These are phyloP conservation scores for Limosa lapponica DNA, from an alignment of 2,797 vertebrate genomes.

Conservation along the genomic window DNA sequence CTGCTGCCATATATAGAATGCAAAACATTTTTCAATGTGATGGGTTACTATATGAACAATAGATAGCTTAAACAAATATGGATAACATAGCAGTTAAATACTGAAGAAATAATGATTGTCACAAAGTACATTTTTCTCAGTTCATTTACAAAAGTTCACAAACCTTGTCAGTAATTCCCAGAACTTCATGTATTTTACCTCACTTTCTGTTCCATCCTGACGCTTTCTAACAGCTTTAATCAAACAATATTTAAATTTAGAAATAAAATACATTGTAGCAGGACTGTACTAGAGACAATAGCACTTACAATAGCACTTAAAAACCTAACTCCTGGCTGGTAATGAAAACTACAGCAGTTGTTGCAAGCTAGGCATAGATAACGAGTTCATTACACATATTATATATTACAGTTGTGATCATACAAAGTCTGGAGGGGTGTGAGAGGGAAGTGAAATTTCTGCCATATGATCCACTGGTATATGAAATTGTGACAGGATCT, in stretches of 20 bases:
- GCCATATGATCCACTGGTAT: background rate
- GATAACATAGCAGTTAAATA: background rate
- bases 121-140: background rate
- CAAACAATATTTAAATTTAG: background rate
- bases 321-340: background rate
- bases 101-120: background rate
- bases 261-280: background rate
- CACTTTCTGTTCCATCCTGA: background rate
- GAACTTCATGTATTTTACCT: background rate
- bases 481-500: constrained; percentile 55
- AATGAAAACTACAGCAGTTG: background rate
- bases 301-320: background rate
- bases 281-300: background rate
- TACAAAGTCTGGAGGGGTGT: background rate
- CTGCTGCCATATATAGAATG: background rate
- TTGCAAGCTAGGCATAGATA: background rate
- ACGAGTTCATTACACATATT: background rate
- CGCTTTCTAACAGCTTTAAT: background rate
- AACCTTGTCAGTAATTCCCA: background rate
- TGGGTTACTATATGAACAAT: background rate
- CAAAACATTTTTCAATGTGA: background rate
- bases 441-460: background rate
- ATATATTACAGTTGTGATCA: background rate
- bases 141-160: background rate
- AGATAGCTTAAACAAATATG: background rate